Evolutionary conservation across 2,888 invertebrate genomes (phyloP), one percentile per base, ranked within the genome.

Genomic region (Opisthograptis luteolata): DNA sequence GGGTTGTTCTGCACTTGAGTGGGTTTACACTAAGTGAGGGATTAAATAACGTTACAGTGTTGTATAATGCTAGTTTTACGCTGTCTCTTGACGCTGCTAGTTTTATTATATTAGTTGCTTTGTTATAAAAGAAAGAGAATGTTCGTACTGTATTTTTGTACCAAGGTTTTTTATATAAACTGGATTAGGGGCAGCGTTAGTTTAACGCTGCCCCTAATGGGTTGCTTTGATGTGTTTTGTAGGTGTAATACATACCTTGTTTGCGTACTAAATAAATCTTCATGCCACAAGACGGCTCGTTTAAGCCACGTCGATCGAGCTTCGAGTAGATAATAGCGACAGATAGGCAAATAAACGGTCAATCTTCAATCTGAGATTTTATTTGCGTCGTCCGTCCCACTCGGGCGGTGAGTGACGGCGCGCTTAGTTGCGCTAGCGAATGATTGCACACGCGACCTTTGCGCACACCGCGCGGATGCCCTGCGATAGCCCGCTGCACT

Each of bases 401-500:
- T 56, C 48, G 41, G 27, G 32, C 37, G 44, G 27, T 44, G 54
- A 58, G 66, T 79, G 77, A 74, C 69, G 68, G 67, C 55, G 65
- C 62, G 66, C 60, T 60, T 43, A 20, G 59, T 61, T 64, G 57
- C 66, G 66, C 61, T 62, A 60, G 64, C 63, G 67, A 58, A 62
- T 61, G 60, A 62, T 70, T 73, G 70, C 71, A 70, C 67, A 70
- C 43, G 47, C 69, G 80, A 84, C 80, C 84, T 85, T 77, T 79
- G 77, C 68, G 70, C 67, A 68, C 62, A 72, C 55, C 57, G 64
- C 63, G 55, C 42, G 55, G 63, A 60, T 73, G 65, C 60, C 71
- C 70, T 62, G 53, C 62, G 84, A 85, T 85, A 84, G 78, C 80
- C 76, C 66, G 65, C 58, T 68, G 68, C 70, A 71, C 72, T 79